Base-by-base conservation (phyloP, 1,140 invertebrate genomes). In the Psix sp. region DNA sequence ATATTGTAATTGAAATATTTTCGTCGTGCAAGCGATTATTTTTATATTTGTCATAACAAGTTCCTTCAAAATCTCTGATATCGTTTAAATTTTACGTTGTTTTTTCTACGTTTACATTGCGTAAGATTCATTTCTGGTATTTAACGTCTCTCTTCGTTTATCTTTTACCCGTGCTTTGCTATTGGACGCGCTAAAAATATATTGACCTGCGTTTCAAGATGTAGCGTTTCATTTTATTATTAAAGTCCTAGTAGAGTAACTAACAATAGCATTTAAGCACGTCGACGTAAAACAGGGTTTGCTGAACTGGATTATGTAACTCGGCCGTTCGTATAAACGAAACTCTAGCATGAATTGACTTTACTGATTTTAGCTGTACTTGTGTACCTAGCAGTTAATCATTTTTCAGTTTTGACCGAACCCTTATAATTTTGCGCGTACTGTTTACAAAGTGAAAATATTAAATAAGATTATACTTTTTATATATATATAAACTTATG, bases 231-330 rank as follows among this genome's bases (percentile, higher is more conserved):
- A 76, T 80, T 83, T 84, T 86, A 86, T 86, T 85, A 86, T 86
- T 85, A 84, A 78, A 84, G 78, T 75, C 79, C 73, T 77, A 74
- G 49, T 56, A 70, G 39, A 74, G 67, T 57, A 77, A 78, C 84
- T 86, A 86, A 86, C 85, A 86, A 86, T 86, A 86, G 85, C 77
- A 77, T 80, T 77, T 76, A 74, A 74, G 81, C 77, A 57, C 73
- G 63, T 56, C 42, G 75, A 65, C 63, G 68, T 71, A 78, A 71
- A 68, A 73, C 54, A 79, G 82, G 70, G 83, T 85, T 85, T 84
- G 82, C 74, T 83, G 83, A 85, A 85, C 83, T 80, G 63, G 40
- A 76, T 85, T 83, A 82, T 76, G 77, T 80, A 84, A 84, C 51
- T 33, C 46, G 20, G 35, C 6, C 33, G 31, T 21, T 29, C 38